phyloP scores from a whole-genome alignment of 2,797 vertebrate genomes.

The Paramormyrops hopkinsi region DNA sequence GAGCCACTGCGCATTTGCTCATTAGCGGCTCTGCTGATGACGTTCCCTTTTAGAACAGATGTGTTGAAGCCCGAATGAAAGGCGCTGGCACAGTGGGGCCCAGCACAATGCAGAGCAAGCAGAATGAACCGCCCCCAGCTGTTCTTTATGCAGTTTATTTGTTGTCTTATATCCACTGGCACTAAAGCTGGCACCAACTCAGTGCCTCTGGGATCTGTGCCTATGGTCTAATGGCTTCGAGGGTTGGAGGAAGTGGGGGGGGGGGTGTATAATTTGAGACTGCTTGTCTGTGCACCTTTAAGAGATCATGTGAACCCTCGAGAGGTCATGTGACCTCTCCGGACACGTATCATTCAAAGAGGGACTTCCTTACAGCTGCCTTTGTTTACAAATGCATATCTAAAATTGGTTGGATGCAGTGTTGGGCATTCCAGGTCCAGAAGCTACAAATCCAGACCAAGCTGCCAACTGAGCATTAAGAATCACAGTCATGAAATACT shows the following conservation, averaged over 20 bases:
- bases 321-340: background rate
- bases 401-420: background rate
- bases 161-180: background rate
- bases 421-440: background rate
- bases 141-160: background rate
- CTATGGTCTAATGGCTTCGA: background rate
- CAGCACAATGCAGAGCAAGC: background rate
- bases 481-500: background rate
- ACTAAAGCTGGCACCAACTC: background rate
- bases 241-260: background rate
- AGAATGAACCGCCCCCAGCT: background rate
- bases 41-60: background rate
- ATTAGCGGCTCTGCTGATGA: background rate
- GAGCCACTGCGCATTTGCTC: background rate
- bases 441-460: background rate
- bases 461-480: background rate
- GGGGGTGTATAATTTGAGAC: background rate
- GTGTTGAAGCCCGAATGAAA: background rate
- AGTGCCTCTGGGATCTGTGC: background rate
- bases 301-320: background rate
- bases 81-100: background rate
- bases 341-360: background rate
- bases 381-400: background rate
- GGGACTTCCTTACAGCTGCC: background rate
- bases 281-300: background rate